Percentiles rank a stretch among this genome's conserved stretches.
phyloP scores from a whole-genome alignment of 2,888 invertebrate genomes.

The Eudasyphora cyanicolor region DNA sequence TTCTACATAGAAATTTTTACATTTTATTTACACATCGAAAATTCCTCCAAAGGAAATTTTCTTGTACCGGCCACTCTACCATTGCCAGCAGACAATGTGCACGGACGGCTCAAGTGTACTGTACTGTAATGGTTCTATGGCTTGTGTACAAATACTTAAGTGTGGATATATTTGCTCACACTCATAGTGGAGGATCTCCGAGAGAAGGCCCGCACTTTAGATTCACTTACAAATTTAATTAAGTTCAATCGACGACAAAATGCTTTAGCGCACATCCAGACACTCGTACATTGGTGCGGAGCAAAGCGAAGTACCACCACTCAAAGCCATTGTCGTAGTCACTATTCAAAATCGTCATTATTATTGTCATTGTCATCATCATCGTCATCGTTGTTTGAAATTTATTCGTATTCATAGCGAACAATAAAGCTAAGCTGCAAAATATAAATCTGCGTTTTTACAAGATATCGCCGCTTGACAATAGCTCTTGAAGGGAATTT shows the following conservation, averaged over 20 bases:
- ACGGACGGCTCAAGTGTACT: neutral
- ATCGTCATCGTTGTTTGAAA: constrained; percentile 36
- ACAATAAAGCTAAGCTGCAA: neutral
- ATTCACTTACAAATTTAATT: constrained; percentile 80
- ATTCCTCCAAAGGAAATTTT: too few relatives aligned
- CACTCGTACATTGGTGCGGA: neutral
- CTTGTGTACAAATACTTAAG: neutral
- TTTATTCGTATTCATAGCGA: constrained; percentile 3
- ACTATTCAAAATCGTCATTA: constrained; percentile 35
- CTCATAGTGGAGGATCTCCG: neutral
- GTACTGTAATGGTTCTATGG: neutral
- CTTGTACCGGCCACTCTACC: too few relatives aligned
- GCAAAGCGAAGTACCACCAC: too few relatives aligned
- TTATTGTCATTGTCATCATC: constrained; percentile 46
- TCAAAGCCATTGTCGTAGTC: constrained; percentile 44
- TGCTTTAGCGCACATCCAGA: constrained; percentile 72
- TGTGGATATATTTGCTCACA: constrained; percentile 11
- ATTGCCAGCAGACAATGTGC: constrained; percentile 29
- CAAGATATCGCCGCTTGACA: neutral
- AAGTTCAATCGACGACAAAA: constrained; percentile 77
- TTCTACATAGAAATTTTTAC: too few relatives aligned
- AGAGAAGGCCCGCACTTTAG: constrained; percentile 75
- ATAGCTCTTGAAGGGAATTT: constrained; percentile 3
- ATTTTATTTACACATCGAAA: too few relatives aligned
- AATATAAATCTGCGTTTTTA: neutral